These are phyloP conservation scores for Pandion haliaetus DNA, from an alignment of 2,113 vertebrate species.

Conservation along the genomic window DNA sequence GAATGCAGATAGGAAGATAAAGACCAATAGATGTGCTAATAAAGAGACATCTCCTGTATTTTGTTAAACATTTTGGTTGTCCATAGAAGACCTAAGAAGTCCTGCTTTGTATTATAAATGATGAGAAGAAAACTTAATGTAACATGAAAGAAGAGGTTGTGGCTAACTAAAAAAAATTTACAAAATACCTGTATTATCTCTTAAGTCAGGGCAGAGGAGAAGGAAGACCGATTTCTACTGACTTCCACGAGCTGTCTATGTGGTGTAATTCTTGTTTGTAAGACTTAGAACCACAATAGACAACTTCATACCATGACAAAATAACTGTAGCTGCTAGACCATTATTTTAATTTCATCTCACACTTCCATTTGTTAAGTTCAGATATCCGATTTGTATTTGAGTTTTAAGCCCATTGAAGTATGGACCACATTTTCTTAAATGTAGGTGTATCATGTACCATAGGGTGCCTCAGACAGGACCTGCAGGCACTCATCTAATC, in stretches of 20 bases:
- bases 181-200: accelerated
- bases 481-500: neutral
- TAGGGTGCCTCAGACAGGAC: neutral
- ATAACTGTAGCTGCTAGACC: neutral
- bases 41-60: neutral
- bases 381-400: neutral
- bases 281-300: neutral
- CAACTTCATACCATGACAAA: neutral
- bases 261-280: neutral
- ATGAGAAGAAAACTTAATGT: neutral
- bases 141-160: neutral
- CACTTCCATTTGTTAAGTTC: neutral
- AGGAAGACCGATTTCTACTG: neutral
- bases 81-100: neutral
- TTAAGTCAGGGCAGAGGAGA: neutral
- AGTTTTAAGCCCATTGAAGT: neutral
- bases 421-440: neutral
- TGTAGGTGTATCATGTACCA: neutral
- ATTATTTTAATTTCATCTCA: neutral
- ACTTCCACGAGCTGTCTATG: neutral
- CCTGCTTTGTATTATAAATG: neutral
- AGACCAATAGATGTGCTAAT: neutral
- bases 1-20: neutral
- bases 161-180: neutral
- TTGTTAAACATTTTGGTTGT: neutral